These are phyloP conservation scores for Nothura maculosa DNA, from an alignment of 2,797 vertebrate species.

Conservation along the genomic window DNA sequence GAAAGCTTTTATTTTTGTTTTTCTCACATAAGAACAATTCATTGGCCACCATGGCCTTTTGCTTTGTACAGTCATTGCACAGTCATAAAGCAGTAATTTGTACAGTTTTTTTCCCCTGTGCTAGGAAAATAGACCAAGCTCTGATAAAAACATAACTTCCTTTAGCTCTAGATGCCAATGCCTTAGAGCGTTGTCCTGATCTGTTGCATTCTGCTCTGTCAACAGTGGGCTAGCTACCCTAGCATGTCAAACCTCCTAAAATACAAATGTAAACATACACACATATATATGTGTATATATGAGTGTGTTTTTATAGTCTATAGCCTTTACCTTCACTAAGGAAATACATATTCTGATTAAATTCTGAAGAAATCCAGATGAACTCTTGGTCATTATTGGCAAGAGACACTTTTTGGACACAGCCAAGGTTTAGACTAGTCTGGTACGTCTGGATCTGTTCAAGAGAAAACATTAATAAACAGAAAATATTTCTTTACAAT, in stretches of 20 bases:
- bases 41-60: not conserved
- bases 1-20: not conserved
- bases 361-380: not conserved
- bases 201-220: not conserved
- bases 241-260: not conserved
- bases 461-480: not conserved
- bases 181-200: not conserved
- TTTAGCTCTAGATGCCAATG: not conserved
- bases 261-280: not conserved
- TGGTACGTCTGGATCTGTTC: not conserved
- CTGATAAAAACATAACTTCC: not conserved
- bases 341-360: not conserved
- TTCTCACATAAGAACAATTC: not conserved
- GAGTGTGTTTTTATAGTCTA: not conserved
- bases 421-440: not conserved
- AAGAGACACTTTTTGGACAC: not conserved
- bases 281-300: no score
- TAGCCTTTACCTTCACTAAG: not conserved
- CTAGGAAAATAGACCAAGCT: not conserved
- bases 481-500: not conserved
- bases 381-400: not conserved
- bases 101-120: not conserved
- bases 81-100: not conserved
- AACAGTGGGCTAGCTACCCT: not conserved
- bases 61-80: not conserved